Evolutionary conservation across 2,888 invertebrate species (phyloP).

Genomic region (Hybos culiciformis): DNA sequence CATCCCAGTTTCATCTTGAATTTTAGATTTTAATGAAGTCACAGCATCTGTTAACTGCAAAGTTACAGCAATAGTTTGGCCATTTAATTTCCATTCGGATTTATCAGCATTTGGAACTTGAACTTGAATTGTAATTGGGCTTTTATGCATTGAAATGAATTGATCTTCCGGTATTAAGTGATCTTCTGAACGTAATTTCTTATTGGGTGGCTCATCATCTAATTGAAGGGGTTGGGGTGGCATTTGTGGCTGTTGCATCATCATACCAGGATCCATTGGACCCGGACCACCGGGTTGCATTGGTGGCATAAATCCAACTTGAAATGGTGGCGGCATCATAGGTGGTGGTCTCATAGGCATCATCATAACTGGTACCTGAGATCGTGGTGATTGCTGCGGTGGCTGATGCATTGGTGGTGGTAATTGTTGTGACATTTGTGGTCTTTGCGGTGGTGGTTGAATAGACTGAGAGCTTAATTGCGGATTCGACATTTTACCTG

Average conservation of each 20-base stretch:
- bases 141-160: constrained; percentile 58
- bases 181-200: constrained; percentile 85
- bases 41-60: constrained; percentile 65
- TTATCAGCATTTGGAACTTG: constrained; percentile 77
- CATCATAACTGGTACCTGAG: constrained; percentile 33
- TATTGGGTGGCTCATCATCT: constrained; percentile 76
- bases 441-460: constrained; percentile 19
- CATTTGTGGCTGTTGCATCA: constrained; percentile 40
- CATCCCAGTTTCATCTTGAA: constrained; percentile 77
- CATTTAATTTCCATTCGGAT: constrained; percentile 88
- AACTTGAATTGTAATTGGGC: constrained; percentile 68
- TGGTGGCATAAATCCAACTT: constrained; percentile 33
- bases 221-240: constrained; percentile 28
- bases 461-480: constrained; percentile 14
- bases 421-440: constrained; percentile 11
- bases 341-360: constrained; percentile 34
- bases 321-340: constrained; percentile 39
- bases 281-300: constrained; percentile 27
- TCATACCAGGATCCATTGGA: constrained; percentile 38
- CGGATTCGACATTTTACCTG: constrained; percentile 30
- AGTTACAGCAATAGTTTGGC: constrained; percentile 68
- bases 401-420: constrained; percentile 16
- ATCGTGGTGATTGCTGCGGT: constrained; percentile 20
- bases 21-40: constrained; percentile 73
- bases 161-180: constrained; percentile 79